These are phyloP conservation scores for Schlechtendalia chinensis DNA, from an alignment of 1,140 invertebrate species.

Conservation along the genomic window DNA sequence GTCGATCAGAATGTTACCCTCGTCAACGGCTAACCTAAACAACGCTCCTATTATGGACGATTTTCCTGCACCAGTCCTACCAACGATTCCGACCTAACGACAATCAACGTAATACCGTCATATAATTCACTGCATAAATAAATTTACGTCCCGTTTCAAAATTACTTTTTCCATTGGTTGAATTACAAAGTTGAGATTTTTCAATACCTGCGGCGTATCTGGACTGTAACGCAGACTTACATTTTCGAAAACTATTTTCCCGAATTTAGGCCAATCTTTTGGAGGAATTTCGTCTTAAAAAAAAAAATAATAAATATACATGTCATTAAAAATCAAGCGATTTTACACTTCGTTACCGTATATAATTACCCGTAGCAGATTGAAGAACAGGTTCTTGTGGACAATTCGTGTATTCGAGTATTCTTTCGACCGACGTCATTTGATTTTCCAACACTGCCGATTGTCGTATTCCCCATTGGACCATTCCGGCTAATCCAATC, in stretches of 20 bases:
- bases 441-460: constrained; percentile 70
- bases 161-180: constrained; percentile 60
- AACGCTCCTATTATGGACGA: constrained; percentile 80
- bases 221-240: constrained; percentile 62
- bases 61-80: constrained; percentile 87
- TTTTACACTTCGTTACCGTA: not conserved
- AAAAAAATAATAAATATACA: not conserved
- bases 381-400: constrained; percentile 61
- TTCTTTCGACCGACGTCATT: constrained; percentile 79
- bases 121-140: not conserved
- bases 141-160: not conserved
- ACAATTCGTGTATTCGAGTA: constrained; percentile 72
- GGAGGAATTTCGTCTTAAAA: constrained; percentile 61
- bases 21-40: constrained; percentile 68
- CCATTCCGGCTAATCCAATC: constrained; percentile 74
- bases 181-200: constrained; percentile 61
- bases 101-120: not conserved
- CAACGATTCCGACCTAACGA: constrained; percentile 69
- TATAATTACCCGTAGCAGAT: constrained; percentile 57
- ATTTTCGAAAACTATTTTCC: constrained; percentile 67
- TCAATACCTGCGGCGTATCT: constrained; percentile 59
- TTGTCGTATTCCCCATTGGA: constrained; percentile 81
- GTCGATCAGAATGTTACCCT: constrained; percentile 68
- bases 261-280: constrained; percentile 67
- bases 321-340: not conserved